phyloP scores from a whole-genome alignment of 1,140 invertebrate genomes.

The Rhopalosiphum maidis region DNA sequence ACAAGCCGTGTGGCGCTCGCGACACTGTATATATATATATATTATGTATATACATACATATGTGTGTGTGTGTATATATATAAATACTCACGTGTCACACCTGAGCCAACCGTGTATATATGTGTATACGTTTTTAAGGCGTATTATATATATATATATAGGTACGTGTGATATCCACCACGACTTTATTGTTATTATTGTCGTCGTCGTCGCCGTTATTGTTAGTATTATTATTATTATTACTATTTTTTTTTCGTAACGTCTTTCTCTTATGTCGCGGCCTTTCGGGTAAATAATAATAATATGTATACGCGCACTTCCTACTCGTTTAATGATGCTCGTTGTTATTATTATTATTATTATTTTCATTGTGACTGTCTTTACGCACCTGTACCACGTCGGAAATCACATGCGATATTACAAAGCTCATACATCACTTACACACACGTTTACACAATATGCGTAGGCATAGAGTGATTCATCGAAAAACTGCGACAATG shows the following conservation, averaged over 20 bases:
- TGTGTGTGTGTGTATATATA: too few relatives aligned
- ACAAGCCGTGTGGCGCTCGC: not conserved
- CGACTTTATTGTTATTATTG: not conserved
- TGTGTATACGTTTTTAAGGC: not conserved
- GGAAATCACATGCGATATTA: not conserved
- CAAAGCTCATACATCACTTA: not conserved
- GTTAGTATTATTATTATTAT: not conserved
- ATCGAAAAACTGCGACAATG: too few relatives aligned
- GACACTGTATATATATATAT: not conserved
- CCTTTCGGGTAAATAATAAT: not conserved
- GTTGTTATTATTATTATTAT: not conserved
- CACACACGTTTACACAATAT: not conserved
- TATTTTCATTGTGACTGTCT: conserved; percentile 4
- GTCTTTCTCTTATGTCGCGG: not conserved
- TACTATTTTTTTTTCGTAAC: not conserved
- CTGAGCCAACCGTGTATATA: not conserved
- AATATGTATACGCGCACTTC: not conserved
- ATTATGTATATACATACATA: not conserved
- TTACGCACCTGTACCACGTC: not conserved
- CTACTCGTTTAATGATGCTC: not conserved
- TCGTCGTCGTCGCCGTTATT: too few relatives aligned
- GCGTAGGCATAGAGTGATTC: too few relatives aligned
- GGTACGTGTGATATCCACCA: not conserved
- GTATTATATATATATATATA: not conserved
- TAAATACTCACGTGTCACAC: not conserved